Conservation (phyloP, 2,888 invertebrate species). For the Neoaliturus tenellus region DNA sequence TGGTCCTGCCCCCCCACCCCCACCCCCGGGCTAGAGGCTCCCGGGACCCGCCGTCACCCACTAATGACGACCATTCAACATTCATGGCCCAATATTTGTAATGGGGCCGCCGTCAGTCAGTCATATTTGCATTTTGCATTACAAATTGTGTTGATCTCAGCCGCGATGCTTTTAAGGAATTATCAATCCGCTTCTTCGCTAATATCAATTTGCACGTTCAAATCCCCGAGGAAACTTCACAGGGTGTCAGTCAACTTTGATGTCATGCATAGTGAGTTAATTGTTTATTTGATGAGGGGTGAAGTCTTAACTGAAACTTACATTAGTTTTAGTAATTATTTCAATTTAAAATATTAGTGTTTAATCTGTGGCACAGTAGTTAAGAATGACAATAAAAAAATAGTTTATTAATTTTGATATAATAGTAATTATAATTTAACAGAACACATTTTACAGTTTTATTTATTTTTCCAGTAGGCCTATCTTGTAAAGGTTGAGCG, state of each 20-base stretch:
- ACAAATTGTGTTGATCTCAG: conserved; percentile 17
- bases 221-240: background rate
- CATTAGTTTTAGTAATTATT: too few species aligned
- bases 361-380: too few species aligned
- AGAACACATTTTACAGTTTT: too few species aligned
- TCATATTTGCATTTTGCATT: conserved; percentile 39
- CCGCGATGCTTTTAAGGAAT: conserved; percentile 19
- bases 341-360: too few species aligned
- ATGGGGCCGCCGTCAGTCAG: conserved; percentile 18
- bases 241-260: background rate
- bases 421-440: too few species aligned
- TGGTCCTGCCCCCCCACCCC: background rate
- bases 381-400: too few species aligned
- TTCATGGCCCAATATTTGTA: conserved; percentile 41
- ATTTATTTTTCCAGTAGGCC: too few species aligned
- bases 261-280: too few species aligned
- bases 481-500: too few species aligned
- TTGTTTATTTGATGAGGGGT: too few species aligned
- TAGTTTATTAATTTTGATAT: too few species aligned
- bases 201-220: conserved; percentile 32
- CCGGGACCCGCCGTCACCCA: background rate
- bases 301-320: too few species aligned
- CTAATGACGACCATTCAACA: conserved; percentile 30
- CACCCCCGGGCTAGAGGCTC: background rate
- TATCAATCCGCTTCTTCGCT: conserved; percentile 4